Evolutionary conservation across 2,113 vertebrate species (phyloP), one percentile per base, ranked within the genome.

Genomic region (Bubo bubo): DNA sequence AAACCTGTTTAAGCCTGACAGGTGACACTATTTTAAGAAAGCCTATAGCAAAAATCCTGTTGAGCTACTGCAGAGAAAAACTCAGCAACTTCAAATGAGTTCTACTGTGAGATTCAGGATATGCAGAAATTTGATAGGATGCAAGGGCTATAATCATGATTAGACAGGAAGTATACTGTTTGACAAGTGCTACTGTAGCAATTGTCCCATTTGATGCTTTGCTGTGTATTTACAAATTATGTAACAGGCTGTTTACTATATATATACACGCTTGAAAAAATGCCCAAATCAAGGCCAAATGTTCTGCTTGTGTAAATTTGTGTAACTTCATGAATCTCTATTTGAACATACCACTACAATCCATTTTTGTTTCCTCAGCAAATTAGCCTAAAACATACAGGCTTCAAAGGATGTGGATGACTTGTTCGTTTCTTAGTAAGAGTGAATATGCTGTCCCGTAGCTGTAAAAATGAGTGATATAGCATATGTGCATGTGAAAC

Each of bases 401-500:
- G 34, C 9, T 88, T 19, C 47, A 63, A 47, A 86, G 70, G 22
- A 24, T 8, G 20, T 3, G 30, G 45, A 30, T 27, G 26, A 28
- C 45, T 37, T 24, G n/a, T 9, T 43, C 10, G 0, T n/a, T 59
- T 55, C 27, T 60, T n/a, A 55, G 53, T 1, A 0, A 64, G 30
- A 49, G 21, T 1, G 22, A 82, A 10, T 8, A 39, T 3, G 19
- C 62, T 34, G n/a, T 5, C n/a, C 60, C 52, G 41, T 22, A 34
- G 37, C 73, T 85, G 80, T 62, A 28, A 76, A 68, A 43, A 32
- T 9, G 50, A 79, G 47, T 16, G 73, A 56, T 58, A 37, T 0
- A 53, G 52, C 34, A 58, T 47, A 27, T 16, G 71, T 5, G 32
- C 21, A 6, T 5, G 47, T 27, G 62, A 41, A 84, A 37, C n/a